Evolutionary conservation across 2,113 vertebrate species (phyloP), one percentile per base, ranked within the genome.

Genomic region (Neogale vison): DNA sequence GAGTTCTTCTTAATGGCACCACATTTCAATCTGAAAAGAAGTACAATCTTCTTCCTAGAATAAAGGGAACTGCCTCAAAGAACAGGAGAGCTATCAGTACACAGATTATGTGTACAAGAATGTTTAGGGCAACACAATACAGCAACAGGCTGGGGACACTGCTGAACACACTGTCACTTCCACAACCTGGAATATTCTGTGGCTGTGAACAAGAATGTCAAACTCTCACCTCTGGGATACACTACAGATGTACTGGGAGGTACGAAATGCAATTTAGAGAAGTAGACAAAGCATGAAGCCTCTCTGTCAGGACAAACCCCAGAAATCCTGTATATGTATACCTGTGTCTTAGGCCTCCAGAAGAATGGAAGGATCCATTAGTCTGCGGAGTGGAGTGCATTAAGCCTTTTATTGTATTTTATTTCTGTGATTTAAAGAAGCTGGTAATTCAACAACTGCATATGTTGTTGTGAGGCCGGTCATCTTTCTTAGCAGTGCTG

Each of bases 91-190:
- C 34, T 24, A 6, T 31, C 26, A 11, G 50, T 4, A 47, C 21
- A 34, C 1, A 6, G 67, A 20, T 4, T 55, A 29, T 0, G 57
- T 1, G 18, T 1, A 61, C 17, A 24, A 34, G 21, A 20, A 2
- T 6, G 47, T 45, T 18, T 12, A 13, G 0, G 4, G 29, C 67
- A 52, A 50, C 12, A 15, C 31, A 0, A 20, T 0, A 13, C 18
- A 31, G 61, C 24, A 15, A 20, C 24, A 23, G 65, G 36, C 17
- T 24, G 39, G 74, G 13, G 29, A 61, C 31, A 23, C 3, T 5
- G 34, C 0, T 26, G 61, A 26, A 26, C 5, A 4, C 39, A 39
- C 15, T 4, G 50, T 2, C 47, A 45, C 57, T 69, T 20, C 82
- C 76, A 21, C 11, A 9, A 15, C 6, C 15, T 36, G 61, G 6